These are phyloP conservation scores for Tillus elongatus DNA, from an alignment of 2,888 invertebrate species.

Conservation along the genomic window DNA sequence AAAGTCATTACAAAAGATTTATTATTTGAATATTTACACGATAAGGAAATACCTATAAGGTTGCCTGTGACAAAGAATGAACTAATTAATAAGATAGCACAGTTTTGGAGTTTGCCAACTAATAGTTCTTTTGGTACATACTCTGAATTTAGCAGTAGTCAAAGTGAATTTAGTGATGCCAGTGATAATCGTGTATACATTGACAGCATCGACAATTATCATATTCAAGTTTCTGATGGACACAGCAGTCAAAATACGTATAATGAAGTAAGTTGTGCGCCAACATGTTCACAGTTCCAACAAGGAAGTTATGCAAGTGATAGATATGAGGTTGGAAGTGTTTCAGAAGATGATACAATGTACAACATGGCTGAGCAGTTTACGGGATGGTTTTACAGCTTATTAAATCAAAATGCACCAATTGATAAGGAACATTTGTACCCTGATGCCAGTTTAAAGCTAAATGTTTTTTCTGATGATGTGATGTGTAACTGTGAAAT, in stretches of 20 bases:
- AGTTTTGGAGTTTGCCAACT: slow-evolving; percentile 38
- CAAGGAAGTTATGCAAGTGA: neutral
- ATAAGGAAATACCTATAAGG: slow-evolving; percentile 40
- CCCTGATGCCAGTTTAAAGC: slow-evolving; percentile 42
- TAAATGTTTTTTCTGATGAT: slow-evolving; percentile 30
- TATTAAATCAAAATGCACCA: slow-evolving; percentile 38
- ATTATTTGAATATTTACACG: slow-evolving; percentile 47
- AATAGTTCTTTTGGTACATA: neutral
- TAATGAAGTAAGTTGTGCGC: too few species aligned
- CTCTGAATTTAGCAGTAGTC: neutral
- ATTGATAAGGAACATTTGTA: slow-evolving; percentile 49
- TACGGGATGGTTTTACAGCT: slow-evolving; percentile 49
- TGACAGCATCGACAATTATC: too few species aligned
- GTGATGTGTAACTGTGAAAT: slow-evolving; percentile 25
- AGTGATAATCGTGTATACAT: slow-evolving; percentile 1
- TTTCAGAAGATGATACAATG: neutral
- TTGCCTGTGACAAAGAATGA: slow-evolving; percentile 46
- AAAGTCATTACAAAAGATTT: slow-evolving; percentile 47
- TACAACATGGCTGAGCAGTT: slow-evolving; percentile 45
- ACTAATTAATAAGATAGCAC: slow-evolving; percentile 42
- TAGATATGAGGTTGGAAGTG: neutral
- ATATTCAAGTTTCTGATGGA: too few species aligned
- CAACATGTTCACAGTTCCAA: too few species aligned
- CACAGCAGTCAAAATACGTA: too few species aligned
- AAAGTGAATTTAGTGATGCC: neutral